Base-by-base conservation (phyloP, 2,797 vertebrate genomes). In the Channa striata region DNA sequence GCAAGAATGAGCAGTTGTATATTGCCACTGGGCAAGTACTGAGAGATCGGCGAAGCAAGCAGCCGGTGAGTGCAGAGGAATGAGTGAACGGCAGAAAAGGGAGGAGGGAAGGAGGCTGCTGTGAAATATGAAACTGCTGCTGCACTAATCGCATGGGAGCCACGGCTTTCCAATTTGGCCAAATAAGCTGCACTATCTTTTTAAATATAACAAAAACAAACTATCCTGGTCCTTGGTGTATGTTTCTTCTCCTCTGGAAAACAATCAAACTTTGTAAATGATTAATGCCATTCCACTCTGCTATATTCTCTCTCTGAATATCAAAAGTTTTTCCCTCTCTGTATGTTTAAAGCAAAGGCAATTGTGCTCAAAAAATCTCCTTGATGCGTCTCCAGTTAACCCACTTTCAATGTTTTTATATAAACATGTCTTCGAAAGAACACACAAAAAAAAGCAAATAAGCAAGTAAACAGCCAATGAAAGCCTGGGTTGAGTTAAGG, bases 11-110 rank as follows among this genome's bases (percentile, higher is more conserved):
- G 93, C 93, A 94, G 88, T 94, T 96, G 92, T 95, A 94, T 96
- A 95, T 99, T 96, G 92, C 96, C 94, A 96, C 92, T 95, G 95
- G 97, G 92, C 95, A 94, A 94, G 94, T 95, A 94, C 93, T 95
- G 94, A 96, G 94, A 95, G 94, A 95, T 88, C 90, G 92, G 85
- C 93, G 89, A 91, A 94, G 91, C 93, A 92, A 93, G 90, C 89
- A 94, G 91, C 93, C 87, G 96, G 96, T 97, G 96, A 97, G 96
- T 97, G 92, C 83, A 87, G 87, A 76, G 72, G 77, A 89, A 73
- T 86, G 85, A 84, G 80, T 81, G 87, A 87, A 43, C 66, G 80
- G 77, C 78, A 81, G 83, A 72, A 58, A 46, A 42, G 71, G 82
- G 84, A 78, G 70, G 84, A 85, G 87, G 77, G 82, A 78, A 82